These are phyloP conservation scores for Microcebus lehilahytsara DNA, from an alignment of 2,113 vertebrate species.

Conservation along the genomic window DNA sequence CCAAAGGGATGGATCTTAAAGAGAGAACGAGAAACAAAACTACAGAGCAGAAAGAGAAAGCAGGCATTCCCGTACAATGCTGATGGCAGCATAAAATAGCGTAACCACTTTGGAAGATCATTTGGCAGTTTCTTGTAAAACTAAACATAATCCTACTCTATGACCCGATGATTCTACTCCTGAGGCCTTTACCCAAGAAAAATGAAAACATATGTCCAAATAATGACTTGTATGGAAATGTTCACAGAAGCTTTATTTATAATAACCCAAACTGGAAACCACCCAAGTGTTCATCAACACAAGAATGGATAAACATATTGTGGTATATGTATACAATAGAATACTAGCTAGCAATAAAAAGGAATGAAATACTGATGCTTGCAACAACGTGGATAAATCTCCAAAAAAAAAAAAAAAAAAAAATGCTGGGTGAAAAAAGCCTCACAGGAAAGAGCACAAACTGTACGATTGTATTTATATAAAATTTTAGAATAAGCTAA, in stretches of 20 bases:
- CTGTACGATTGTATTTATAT: background rate
- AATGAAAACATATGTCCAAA: background rate
- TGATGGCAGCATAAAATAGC: background rate
- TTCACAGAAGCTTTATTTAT: conserved; percentile 43
- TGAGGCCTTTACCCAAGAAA: conserved; percentile 3
- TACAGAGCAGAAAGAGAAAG: background rate
- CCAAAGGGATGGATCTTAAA: background rate
- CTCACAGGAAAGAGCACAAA: background rate
- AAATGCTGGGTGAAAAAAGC: background rate
- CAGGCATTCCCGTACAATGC: rapidly evolving
- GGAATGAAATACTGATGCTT: background rate
- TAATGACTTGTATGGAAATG: conserved; percentile 42
- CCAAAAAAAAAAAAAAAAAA: background rate
- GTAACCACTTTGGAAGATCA: background rate
- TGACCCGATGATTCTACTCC: background rate
- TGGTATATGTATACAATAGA: background rate
- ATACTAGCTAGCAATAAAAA: conserved; percentile 16
- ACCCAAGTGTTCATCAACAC: background rate
- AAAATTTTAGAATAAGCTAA: background rate
- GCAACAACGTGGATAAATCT: background rate
- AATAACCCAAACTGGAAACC: background rate
- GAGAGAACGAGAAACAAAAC: background rate
- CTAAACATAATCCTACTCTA: background rate
- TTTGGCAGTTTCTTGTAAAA: conserved; percentile 12
- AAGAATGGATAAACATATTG: conserved; percentile 33